Percentiles rank a stretch among this genome's conserved stretches.
Evolutionary conservation across 2,797 vertebrate genomes (phyloP).

Genomic region (Hylomyscus alleni): DNA sequence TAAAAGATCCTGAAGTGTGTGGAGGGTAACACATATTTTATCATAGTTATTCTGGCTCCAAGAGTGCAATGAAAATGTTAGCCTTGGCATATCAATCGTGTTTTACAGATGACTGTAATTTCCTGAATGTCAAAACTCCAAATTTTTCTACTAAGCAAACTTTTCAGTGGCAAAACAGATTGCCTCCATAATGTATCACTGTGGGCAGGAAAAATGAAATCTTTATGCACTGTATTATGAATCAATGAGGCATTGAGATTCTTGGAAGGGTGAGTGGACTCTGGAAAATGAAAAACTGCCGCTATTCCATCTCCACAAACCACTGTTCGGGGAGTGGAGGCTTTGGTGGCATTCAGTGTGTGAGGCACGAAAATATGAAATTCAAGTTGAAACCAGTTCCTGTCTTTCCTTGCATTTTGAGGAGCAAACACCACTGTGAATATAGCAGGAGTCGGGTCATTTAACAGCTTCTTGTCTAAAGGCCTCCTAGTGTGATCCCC

Average conservation of each 20-base stretch:
- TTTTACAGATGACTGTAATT: conserved; percentile 92
- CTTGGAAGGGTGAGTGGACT: conserved; percentile 90
- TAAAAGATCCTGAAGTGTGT: conserved; percentile 80
- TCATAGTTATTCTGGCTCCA: conserved; percentile 86
- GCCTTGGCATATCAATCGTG: conserved; percentile 88
- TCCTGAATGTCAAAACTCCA: conserved; percentile 91
- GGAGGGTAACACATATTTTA: conserved; percentile 86
- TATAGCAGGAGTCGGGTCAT: conserved; percentile 76
- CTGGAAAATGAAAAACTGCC: conserved; percentile 90
- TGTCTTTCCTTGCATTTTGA: conserved; percentile 80
- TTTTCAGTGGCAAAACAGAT: conserved; percentile 91
- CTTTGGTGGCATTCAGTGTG: conserved; percentile 78
- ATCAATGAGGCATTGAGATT: conserved; percentile 92
- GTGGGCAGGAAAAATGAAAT: conserved; percentile 90
- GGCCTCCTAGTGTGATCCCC: conserved; percentile 58
- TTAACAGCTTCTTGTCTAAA: conserved; percentile 73
- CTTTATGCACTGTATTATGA: conserved; percentile 92
- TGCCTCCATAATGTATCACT: conserved; percentile 91
- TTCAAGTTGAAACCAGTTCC: conserved; percentile 81
- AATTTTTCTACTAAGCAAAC: conserved; percentile 91
- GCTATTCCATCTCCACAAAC: conserved; percentile 87
- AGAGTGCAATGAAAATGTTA: conserved; percentile 89
- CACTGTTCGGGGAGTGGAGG: conserved; percentile 77
- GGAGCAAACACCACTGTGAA: conserved; percentile 81
- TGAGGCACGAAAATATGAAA: conserved; percentile 78